Percentiles rank a stretch among this genome's conserved stretches.
Evolutionary conservation across 1,140 invertebrate species (phyloP).

Genomic region (Caenorhabditis brenneri): DNA sequence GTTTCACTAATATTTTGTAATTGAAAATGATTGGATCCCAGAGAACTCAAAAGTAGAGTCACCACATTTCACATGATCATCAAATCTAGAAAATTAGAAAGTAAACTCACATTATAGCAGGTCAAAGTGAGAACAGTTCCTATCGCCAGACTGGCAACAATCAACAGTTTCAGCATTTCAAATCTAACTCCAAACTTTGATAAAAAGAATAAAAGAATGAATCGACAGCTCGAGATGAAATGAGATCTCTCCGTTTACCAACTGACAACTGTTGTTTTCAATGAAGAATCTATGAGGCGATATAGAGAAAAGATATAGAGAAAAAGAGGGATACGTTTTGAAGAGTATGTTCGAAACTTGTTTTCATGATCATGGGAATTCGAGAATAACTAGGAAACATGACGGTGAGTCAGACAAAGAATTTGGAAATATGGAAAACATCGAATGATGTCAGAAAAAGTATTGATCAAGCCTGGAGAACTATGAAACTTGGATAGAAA

Average conservation of each 20-base stretch:
- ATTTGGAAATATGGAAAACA: neutral
- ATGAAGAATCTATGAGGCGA: neutral
- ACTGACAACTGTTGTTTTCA: constrained; percentile 10
- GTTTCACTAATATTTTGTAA: too few species aligned
- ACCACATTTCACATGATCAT: too few species aligned
- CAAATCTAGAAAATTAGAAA: too few species aligned
- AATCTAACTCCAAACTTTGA: neutral
- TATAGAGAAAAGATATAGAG: neutral
- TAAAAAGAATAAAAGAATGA: neutral
- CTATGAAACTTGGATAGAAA: too few species aligned
- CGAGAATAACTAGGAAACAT: too few species aligned
- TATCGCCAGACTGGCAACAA: neutral
- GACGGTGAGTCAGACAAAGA: neutral
- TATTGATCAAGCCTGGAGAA: too few species aligned
- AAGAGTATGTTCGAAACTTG: neutral
- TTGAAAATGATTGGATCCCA: too few species aligned
- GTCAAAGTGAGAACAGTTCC: neutral
- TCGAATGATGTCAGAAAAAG: neutral
- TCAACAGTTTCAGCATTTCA: constrained; percentile 13
- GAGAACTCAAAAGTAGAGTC: neutral
- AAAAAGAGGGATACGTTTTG: neutral
- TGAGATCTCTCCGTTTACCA: neutral
- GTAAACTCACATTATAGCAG: constrained; percentile 49
- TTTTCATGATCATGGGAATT: neutral
- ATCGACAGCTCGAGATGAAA: neutral